A percentile compares a stretch with the other conserved stretches of the same genome.
Evolutionary conservation across 2,888 invertebrate species (phyloP).

Genomic region (Capitulum mitella): DNA sequence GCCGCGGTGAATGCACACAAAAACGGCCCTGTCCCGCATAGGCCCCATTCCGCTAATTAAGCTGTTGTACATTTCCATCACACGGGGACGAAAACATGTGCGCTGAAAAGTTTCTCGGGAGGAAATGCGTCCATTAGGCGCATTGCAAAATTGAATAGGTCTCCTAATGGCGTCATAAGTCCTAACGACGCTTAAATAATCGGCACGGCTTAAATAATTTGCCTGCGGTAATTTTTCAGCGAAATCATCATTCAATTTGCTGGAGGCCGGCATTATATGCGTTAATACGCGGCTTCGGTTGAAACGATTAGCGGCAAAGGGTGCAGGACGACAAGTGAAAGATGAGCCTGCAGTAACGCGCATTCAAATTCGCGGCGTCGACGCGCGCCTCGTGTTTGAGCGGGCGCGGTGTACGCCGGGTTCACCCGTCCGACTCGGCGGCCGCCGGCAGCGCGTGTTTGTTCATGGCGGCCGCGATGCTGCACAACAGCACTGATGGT

Average conservation of each 20-base stretch:
- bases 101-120: not conserved
- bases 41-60: conserved; percentile 10
- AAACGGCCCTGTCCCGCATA: not conserved
- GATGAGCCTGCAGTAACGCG: not conserved
- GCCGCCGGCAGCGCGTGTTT: not conserved
- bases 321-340: not conserved
- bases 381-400: not conserved
- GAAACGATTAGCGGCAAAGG: not conserved
- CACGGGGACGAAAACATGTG: not conserved
- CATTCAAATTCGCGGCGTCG: not conserved
- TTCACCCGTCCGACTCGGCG: too few species aligned
- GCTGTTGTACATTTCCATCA: conserved; percentile 15
- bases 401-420: too few species aligned
- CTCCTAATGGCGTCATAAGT: conserved; percentile 1
- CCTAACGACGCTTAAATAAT: not conserved
- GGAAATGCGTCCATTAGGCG: conserved; percentile 7
- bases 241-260: conserved; percentile 17
- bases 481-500: not conserved
- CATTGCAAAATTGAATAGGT: not conserved
- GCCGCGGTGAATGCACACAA: not conserved
- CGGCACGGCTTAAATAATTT: not conserved
- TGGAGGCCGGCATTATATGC: not conserved
- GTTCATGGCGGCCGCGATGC: not conserved
- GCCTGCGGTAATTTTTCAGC: not conserved
- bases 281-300: not conserved